A percentile compares a stretch with the other conserved stretches of the same genome.
These are phyloP conservation scores for Porites lobata DNA, from an alignment of 92 coral and sea anemone genomes.

Conservation along the genomic window DNA sequence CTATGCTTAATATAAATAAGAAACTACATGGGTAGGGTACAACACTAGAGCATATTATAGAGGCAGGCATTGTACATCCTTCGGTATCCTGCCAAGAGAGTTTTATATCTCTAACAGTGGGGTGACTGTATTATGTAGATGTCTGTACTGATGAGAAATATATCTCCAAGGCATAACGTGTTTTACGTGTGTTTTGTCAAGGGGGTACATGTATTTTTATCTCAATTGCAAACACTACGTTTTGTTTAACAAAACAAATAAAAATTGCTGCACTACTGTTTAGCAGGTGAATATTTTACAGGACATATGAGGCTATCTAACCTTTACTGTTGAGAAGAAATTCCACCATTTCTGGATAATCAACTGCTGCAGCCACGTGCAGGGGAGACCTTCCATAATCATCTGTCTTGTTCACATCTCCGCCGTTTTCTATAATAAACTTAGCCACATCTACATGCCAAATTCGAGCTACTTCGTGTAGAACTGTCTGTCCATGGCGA, in stretches of 20 bases:
- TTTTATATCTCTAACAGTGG: no score
- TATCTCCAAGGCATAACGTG: no score
- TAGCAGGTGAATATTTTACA: neutral
- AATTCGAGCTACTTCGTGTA: constrained; percentile 97
- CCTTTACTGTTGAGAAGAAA: constrained; percentile 87
- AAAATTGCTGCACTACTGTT: neutral
- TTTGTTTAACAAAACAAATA: no score
- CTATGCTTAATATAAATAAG: no score
- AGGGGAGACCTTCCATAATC: constrained; percentile 90
- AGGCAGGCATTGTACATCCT: no score
- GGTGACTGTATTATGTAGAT: no score
- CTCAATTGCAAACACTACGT: neutral
- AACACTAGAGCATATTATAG: no score
- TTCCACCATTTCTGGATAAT: constrained; percentile 97
- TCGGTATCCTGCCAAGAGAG: no score
- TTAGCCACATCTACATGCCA: constrained; percentile 98
- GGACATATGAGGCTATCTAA: constrained; percentile 9
- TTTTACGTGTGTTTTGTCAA: no score
- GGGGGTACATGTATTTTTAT: no score
- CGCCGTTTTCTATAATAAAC: constrained; percentile 92
- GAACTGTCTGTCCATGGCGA: constrained; percentile 91
- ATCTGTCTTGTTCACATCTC: constrained; percentile 86
- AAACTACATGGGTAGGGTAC: no score
- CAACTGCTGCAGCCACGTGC: constrained; percentile 98
- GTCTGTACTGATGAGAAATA: no score